Percentiles rank a stretch among this genome's conserved stretches.
These are phyloP conservation scores for Teleopsis dalmanni DNA, from an alignment of 1,140 invertebrate genomes.

Conservation along the genomic window DNA sequence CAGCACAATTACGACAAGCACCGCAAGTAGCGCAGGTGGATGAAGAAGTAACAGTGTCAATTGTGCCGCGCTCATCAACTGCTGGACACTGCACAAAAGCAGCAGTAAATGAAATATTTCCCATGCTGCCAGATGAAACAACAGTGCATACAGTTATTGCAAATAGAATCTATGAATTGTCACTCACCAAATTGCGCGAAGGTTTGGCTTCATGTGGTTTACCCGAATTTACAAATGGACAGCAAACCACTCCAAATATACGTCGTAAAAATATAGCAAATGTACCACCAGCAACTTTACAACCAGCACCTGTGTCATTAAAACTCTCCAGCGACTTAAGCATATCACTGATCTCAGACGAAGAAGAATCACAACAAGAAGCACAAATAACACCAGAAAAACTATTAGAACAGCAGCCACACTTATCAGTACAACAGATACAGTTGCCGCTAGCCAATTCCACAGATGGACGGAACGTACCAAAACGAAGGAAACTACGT, in stretches of 20 bases:
- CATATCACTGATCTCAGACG: conserved; percentile 43
- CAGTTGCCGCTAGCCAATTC: too few relatives aligned
- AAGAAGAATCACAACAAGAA: conserved; percentile 24
- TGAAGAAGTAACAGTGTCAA: conserved; percentile 36
- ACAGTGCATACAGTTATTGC: conserved; percentile 42
- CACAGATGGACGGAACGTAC: too few relatives aligned
- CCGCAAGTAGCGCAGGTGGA: conserved; percentile 13
- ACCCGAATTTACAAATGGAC: conserved; percentile 28
- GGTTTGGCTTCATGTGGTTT: conserved; percentile 36
- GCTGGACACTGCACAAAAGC: conserved; percentile 5
- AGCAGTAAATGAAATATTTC: conserved; percentile 10
- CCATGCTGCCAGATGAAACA: conserved; percentile 32
- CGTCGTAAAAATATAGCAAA: conserved; percentile 25
- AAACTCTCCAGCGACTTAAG: conserved; percentile 40
- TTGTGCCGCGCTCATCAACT: conserved; percentile 33
- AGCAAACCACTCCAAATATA: conserved; percentile 13
- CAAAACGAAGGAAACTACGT: too few relatives aligned
- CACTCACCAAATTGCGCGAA: conserved; percentile 34
- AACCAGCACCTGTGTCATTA: conserved; percentile 30
- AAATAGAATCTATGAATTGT: conserved; percentile 38
- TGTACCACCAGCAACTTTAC: conserved; percentile 24
- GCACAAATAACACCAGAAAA: conserved; percentile 1
- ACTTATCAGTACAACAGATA: conserved; percentile 1
- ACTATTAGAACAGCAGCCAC: conserved; percentile 2
- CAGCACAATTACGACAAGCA: not conserved